Evolutionary conservation across 2,888 invertebrate species (phyloP).

Genomic region (Pheosia gnoma): DNA sequence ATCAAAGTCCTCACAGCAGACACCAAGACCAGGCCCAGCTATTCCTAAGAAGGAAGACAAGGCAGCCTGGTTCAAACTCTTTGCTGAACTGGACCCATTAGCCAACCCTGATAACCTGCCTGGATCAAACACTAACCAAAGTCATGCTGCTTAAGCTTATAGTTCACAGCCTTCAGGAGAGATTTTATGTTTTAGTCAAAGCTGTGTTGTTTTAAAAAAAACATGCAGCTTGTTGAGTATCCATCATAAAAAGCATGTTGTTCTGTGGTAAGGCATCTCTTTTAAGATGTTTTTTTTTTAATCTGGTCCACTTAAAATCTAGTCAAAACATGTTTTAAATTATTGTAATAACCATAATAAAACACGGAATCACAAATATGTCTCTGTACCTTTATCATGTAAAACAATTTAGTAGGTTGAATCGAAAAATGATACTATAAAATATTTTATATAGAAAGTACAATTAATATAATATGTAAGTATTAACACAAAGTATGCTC

Average conservation of each 20-base stretch:
- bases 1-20: conserved; percentile 30
- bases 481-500: conserved; percentile 24
- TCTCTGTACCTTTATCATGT: too few species aligned
- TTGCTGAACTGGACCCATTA: conserved; percentile 96
- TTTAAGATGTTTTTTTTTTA: too few species aligned
- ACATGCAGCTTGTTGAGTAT: too few species aligned
- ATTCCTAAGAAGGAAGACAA: conserved; percentile 82
- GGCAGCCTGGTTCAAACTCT: conserved; percentile 93
- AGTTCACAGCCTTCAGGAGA: conserved; percentile 3
- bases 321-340: too few species aligned
- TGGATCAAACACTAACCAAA: conserved; percentile 73
- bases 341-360: too few species aligned
- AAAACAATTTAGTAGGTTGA: too few species aligned
- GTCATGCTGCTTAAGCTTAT: conserved; percentile 74
- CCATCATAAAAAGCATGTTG: neutral
- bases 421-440: too few species aligned
- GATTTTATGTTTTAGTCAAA: conserved; percentile 7
- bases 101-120: conserved; percentile 90
- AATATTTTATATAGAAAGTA: too few species aligned
- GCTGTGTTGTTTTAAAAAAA: too few species aligned
- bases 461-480: neutral
- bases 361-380: too few species aligned
- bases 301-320: too few species aligned
- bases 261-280: neutral
- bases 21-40: conserved; percentile 7